Base-by-base conservation (phyloP, 2,888 invertebrate genomes). In the Agrotis exclamationis region DNA sequence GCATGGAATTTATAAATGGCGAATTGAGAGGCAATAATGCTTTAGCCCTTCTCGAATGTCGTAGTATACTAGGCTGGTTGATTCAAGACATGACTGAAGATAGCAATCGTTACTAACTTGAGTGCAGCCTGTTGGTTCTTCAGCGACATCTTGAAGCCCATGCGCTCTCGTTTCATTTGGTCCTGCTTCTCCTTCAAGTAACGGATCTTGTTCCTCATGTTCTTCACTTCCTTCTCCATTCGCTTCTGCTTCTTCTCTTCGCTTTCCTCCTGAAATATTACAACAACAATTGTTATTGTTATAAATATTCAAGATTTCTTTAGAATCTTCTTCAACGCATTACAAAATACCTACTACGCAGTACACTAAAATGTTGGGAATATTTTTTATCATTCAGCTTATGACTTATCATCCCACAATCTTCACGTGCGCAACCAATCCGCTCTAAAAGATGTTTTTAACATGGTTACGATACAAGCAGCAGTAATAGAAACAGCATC, bases 91-190 rank as follows among this genome's bases (percentile, higher is more conserved):
- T n/a, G 6, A 28, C 1, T 63, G 33, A 14, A 54, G 20, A 39
- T 45, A 18, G 3, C 2, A 65, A 54, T n/a, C 16, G 50, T 22
- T 13, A 90, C 92, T 91, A 71, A 97, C 97, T 97, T 98, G 66
- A 98, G 96, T 65, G 97, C 97, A 13, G 97, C 96, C 85, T 98
- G 98, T 90, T 98, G 97, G 88, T 98, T 98, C 88, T 98, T 98
- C 89, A 98, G 97, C 69, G 98, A 97, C 89, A 98, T 97, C 86
- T 98, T 98, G 68, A 98, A 96, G 18, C 97, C 98, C 87, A 97
- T 96, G 77, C 98, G 96, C 88, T 99, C 99, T 89, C 97, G 97
- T 88, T 97, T 97, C 85, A 98, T 98, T 76, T 97, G 98, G 94
- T 95, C 98, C 97, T 87, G 98, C 92, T 95, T 98, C 97, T 91